Conservation (phyloP, 1,140 invertebrate species). For the Cyrtorhinus lividipennis region DNA sequence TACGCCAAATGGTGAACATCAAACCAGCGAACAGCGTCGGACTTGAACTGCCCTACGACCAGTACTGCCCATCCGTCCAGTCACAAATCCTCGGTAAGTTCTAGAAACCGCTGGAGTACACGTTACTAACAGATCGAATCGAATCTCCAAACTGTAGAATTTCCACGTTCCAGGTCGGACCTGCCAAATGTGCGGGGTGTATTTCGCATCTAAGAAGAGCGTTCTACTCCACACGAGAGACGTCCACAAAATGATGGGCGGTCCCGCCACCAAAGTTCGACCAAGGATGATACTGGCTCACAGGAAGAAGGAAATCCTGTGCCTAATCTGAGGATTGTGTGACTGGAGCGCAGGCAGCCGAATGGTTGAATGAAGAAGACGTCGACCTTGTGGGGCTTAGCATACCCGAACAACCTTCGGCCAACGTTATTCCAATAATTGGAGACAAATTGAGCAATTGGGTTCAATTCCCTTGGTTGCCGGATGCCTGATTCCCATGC, state of each 20-base stretch:
- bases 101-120: no score
- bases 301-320: background rate
- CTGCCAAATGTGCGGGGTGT: background rate
- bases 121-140: no score
- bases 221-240: background rate
- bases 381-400: background rate
- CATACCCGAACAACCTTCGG: background rate
- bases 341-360: background rate
- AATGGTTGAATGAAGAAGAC: background rate
- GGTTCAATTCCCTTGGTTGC: background rate
- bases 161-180: no score
- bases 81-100: background rate
- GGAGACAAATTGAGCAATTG: slow-evolving; percentile 1
- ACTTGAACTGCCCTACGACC: background rate
- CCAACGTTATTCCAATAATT: background rate
- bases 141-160: no score
- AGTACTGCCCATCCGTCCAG: background rate
- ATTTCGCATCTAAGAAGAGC: slow-evolving; percentile 1
- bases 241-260: background rate
- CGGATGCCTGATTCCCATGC: background rate
- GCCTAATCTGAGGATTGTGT: background rate
- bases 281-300: background rate
- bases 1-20: background rate
- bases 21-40: background rate
- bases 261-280: background rate